Percentiles rank a stretch among this genome's conserved stretches.
Evolutionary conservation across 2,113 vertebrate genomes (phyloP).

Genomic region (Nothocercus julius): DNA sequence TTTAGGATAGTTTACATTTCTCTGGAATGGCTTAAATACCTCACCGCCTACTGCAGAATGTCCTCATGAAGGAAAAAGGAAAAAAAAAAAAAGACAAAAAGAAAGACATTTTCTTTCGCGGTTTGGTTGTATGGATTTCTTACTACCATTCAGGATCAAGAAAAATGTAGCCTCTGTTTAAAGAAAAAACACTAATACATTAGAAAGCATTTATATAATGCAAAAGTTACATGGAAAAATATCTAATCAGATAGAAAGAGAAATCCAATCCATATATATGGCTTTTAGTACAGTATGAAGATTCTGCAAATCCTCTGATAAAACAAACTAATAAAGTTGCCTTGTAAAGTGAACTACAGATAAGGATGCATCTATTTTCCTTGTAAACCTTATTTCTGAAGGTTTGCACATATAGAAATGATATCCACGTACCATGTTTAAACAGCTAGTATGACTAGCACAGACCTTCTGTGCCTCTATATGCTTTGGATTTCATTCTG

Average conservation of each 20-base stretch:
- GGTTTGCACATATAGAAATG: not conserved
- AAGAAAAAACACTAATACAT: not conserved
- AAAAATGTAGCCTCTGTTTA: not conserved
- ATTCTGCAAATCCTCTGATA: constrained; percentile 7
- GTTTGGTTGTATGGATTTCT: constrained; percentile 13
- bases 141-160: not conserved
- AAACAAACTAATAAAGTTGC: not conserved
- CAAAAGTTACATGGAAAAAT: not conserved
- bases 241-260: constrained; percentile 1
- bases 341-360: not conserved
- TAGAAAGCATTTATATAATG: not conserved
- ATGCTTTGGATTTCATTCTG: not conserved
- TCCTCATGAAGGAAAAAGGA: constrained; percentile 41
- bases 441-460: not conserved
- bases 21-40: constrained; percentile 82
- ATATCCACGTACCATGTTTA: not conserved
- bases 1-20: constrained; percentile 83
- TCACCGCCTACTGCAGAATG: constrained; percentile 75
- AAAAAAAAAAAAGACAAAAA: not conserved
- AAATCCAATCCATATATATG: not conserved
- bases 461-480: not conserved
- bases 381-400: not conserved
- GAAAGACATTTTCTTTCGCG: not conserved
- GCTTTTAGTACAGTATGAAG: not conserved
- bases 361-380: not conserved